A percentile compares a stretch with the other conserved stretches of the same genome.
These are phyloP conservation scores for Anolis apletophallus DNA, from an alignment of 2,797 vertebrate species.

Conservation along the genomic window DNA sequence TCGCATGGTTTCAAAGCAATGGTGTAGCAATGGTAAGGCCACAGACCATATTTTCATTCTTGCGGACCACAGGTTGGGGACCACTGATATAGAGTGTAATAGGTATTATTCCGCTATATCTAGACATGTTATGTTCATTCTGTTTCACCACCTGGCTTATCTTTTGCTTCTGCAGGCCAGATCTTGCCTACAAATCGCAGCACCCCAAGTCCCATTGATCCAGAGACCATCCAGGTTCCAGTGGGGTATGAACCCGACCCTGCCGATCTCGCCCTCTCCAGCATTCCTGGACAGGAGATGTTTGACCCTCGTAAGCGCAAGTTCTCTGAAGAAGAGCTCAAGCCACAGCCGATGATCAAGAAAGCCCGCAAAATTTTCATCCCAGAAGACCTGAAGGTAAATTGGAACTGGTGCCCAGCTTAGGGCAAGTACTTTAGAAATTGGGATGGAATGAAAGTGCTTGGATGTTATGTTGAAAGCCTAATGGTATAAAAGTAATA, in stretches of 20 bases:
- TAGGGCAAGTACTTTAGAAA: not conserved
- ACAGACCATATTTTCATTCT: too few relatives aligned
- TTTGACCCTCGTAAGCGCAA: conserved; percentile 98
- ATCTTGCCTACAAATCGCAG: conserved; percentile 86
- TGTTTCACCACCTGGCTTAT: conserved; percentile 10
- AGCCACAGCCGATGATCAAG: conserved; percentile 99
- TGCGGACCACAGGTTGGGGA: too few relatives aligned
- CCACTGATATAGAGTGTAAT: not conserved
- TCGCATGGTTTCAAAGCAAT: too few relatives aligned
- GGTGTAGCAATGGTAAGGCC: too few relatives aligned
- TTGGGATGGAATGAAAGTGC: too few relatives aligned
- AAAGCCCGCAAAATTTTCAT: conserved; percentile 98
- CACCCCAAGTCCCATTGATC: conserved; percentile 95
- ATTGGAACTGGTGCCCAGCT: conserved; percentile 79
- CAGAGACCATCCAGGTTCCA: conserved; percentile 94
- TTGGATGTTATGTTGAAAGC: not conserved
- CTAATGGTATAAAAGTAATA: not conserved
- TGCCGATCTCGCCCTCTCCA: conserved; percentile 95
- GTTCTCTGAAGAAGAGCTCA: conserved; percentile 95
- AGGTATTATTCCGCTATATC: not conserved
- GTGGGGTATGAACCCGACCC: conserved; percentile 94
- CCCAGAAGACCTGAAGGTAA: conserved; percentile 97
- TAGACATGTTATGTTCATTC: not conserved
- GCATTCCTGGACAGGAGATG: conserved; percentile 95
- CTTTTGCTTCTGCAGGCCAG: conserved; percentile 76